These are phyloP conservation scores for Borostomias antarcticus DNA, from an alignment of 2,797 vertebrate species.

Conservation along the genomic window DNA sequence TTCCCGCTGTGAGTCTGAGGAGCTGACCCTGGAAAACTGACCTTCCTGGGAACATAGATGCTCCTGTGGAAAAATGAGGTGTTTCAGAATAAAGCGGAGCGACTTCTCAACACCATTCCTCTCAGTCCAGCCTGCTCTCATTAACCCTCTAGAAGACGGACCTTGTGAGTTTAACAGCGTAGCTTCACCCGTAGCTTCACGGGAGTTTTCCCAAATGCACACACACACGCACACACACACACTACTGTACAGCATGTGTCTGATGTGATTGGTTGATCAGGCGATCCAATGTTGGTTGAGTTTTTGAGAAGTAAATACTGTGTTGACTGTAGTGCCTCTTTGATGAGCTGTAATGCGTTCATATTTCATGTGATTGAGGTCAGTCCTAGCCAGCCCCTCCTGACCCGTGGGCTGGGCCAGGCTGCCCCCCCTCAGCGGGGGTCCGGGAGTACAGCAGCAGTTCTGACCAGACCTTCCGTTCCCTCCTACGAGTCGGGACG, in stretches of 20 bases:
- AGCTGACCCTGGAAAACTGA: slow-evolving; percentile 49
- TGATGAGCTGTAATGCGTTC: slow-evolving; percentile 18
- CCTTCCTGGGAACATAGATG: slow-evolving; percentile 47
- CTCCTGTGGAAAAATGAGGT: slow-evolving; percentile 28
- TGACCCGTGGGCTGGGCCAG: neutral
- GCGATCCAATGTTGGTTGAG: slow-evolving; percentile 8
- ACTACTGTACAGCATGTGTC: slow-evolving; percentile 23
- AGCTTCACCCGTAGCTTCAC: slow-evolving; percentile 24
- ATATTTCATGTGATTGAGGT: neutral
- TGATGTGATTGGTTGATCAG: slow-evolving; percentile 18
- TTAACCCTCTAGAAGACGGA: slow-evolving; percentile 1
- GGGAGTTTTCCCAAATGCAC: slow-evolving; percentile 20
- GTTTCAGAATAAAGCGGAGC: neutral
- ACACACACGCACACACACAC: neutral
- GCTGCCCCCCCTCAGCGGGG: slow-evolving; percentile 13
- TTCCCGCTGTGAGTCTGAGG: slow-evolving; percentile 39
- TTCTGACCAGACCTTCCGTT: slow-evolving; percentile 12
- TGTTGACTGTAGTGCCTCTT: slow-evolving; percentile 20
- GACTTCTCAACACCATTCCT: slow-evolving; percentile 28
- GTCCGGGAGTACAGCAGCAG: slow-evolving; percentile 12
- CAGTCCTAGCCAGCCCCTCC: neutral
- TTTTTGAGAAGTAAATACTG: slow-evolving; percentile 13
- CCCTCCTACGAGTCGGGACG: neutral
- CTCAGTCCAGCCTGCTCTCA: slow-evolving; percentile 1
- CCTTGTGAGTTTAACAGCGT: slow-evolving; percentile 52